Evolutionary conservation across 1,140 invertebrate species (phyloP).

Genomic region (Acromyrmex heyeri): DNA sequence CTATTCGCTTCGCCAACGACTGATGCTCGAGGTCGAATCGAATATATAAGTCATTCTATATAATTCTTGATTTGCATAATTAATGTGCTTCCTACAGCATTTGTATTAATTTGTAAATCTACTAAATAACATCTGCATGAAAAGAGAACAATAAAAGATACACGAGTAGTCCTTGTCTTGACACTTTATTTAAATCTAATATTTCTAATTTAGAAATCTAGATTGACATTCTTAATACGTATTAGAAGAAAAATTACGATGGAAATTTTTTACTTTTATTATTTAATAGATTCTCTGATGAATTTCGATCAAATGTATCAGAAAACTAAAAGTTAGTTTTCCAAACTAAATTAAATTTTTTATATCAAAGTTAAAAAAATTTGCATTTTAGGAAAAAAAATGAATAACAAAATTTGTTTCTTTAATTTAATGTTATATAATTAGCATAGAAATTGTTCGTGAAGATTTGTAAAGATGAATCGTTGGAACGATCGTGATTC

Average conservation of each 20-base stretch:
- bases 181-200: not conserved
- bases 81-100: constrained; percentile 12
- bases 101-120: constrained; percentile 21
- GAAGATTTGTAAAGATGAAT: constrained; percentile 12
- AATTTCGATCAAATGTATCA: not conserved
- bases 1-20: not conserved
- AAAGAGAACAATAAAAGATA: not conserved
- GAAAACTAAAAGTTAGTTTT: not conserved
- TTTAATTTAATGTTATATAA: not conserved
- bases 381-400: not conserved
- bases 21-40: constrained; percentile 5
- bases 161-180: not conserved
- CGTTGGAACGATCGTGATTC: constrained; percentile 42
- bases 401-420: not conserved
- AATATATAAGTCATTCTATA: constrained; percentile 21
- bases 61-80: constrained; percentile 23
- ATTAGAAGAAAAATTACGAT: constrained; percentile 4
- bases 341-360: not conserved
- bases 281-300: not conserved
- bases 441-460: constrained; percentile 5
- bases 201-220: not conserved
- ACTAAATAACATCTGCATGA: constrained; percentile 27
- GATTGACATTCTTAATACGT: not conserved
- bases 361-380: constrained; percentile 3
- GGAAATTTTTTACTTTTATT: not conserved